Evolutionary conservation across 2,797 vertebrate species (phyloP), one percentile per base, ranked within the genome.

Genomic region (Halcyon smyrnensis): DNA sequence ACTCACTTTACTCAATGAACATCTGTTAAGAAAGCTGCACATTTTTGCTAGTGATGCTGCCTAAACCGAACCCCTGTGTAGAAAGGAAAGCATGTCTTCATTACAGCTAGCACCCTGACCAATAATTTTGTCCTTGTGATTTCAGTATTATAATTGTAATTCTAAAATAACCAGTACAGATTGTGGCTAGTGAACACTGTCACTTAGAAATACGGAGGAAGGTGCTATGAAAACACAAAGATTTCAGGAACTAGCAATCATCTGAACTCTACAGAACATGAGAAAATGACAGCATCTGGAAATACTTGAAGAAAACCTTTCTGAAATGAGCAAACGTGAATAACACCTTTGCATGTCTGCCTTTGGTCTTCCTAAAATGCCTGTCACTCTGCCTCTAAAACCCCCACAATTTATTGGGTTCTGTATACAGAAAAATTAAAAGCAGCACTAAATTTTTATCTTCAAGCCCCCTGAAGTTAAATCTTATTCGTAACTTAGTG

Each of bases 401-500:
- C 20, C 6, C 1, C 0, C 11, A 53, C 20, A 67, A 18, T 50
- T 70, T 70, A 50, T 7, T 70, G 9, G 1, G 1, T 27, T 84
- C 57, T 68, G 4, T 73, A 65, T 28, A 43, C 11, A 39, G 0
- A 67, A 70, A 92, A 82, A 27, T 45, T 27, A 69, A 75, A 94
- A 59, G 24, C 9, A 43, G 24, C 8, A 54, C 13, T 34, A 54
- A 20, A 16, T 54, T 81, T 65, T 95, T 65, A 71, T 76, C 30
- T 63, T 32, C 45, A 75, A 84, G 32, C 7, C 27, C 3, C 25
- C 17, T 63, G 30, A 83, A 87, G 54, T 60, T 30, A 74, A 36
- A 84, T 63, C 25, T 53, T 60, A 71, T 17, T 71, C 41, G 19
- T 48, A 19, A 63, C 8, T n/a, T 63, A 56, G 9, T 54, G 15